phyloP scores from a whole-genome alignment of 2,113 vertebrate genomes.

The Xerus inauris region DNA sequence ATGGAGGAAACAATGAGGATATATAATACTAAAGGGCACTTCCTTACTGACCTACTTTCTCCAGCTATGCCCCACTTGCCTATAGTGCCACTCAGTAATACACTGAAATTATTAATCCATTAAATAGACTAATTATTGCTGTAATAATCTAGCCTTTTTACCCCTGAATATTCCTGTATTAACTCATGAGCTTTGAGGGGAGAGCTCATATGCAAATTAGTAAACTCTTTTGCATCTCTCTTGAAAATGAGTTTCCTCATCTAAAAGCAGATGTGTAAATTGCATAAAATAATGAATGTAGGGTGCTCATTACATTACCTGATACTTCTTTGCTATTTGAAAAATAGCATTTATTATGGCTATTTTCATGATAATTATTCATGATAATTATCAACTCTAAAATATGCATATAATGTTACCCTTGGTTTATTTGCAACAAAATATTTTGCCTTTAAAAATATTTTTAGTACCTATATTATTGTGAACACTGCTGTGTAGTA shows the following conservation, averaged over 20 bases:
- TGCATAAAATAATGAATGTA: background rate
- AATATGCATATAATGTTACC: slow-evolving; percentile 50
- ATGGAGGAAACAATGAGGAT: too few species aligned
- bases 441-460: background rate
- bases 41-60: too few species aligned
- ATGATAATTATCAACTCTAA: slow-evolving; percentile 67
- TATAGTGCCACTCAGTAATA: too few species aligned
- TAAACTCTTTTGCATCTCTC: background rate
- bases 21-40: too few species aligned
- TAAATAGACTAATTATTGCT: too few species aligned
- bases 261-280: background rate
- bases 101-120: too few species aligned
- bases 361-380: slow-evolving; percentile 39
- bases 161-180: too few species aligned
- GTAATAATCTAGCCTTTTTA: too few species aligned
- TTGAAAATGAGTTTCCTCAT: background rate
- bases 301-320: background rate
- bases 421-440: slow-evolving; percentile 40
- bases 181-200: too few species aligned
- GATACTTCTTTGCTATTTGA: background rate
- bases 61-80: too few species aligned
- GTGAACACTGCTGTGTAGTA: background rate
- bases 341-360: background rate
- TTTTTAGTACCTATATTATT: background rate
- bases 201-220: too few species aligned